Base-by-base conservation (phyloP, 2,113 vertebrate genomes). In the Rhynchomys soricoides region DNA sequence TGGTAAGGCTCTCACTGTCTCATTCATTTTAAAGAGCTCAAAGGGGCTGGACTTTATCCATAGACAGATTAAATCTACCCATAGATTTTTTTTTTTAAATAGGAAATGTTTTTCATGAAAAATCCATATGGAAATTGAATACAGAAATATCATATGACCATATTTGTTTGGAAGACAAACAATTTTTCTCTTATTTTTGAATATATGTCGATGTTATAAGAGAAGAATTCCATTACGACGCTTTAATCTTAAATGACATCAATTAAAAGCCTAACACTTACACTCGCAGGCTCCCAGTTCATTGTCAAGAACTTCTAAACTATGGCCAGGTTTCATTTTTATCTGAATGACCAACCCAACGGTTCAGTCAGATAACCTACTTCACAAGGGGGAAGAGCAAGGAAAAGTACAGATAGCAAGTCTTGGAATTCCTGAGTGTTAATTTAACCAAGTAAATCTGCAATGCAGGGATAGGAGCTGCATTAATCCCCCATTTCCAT, bases 361-460 rank as follows among this genome's bases (percentile, higher is more conserved):
- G 3, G 5, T 95, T 97, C 91, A 89, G 96, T 97, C 79, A 96
- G 82, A 95, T 97, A 97, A 96, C 52, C 98, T 98, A 96, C 97
- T 98, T 98, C 85, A 79, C 43, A 93, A 94, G 66, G 93, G 66
- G 37, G n/a, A 29, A 34, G 59, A 83, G 66, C 57, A 90, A 31
- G 71, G 17, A 62, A 91, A 89, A 75, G 31, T 45, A 21, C 70
- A 92, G 89, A 82, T 78, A 45, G 57, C 45, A 78, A 73, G 64
- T 87, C 48, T 89, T 68, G 40, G 64, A 96, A 93, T 93, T 92
- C 81, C 77, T 85, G 89, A 97, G 88, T 83, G 93, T 96, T 95
- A 64, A 89, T 96, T 90, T 94, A 95, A 94, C 37, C 79, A 85
- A 52, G 48, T 57, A 6, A 77, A 79, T 74, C 59, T 94, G 34